phyloP scores from a whole-genome alignment of 1,140 invertebrate species.

The Drosophila tropicalis region DNA sequence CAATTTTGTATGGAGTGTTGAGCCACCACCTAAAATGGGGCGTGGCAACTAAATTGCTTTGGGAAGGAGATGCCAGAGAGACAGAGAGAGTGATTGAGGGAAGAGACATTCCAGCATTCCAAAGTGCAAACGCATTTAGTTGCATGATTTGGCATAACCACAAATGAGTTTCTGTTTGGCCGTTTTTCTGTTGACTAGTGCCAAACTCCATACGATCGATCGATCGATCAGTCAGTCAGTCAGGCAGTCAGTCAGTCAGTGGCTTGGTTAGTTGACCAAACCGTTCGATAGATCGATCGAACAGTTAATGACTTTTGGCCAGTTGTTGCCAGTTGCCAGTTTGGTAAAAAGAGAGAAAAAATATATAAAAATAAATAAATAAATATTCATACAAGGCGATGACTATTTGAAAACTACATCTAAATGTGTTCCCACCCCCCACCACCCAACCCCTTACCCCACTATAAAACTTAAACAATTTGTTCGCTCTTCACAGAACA shows the following conservation, averaged over 20 bases:
- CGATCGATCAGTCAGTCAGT: slow-evolving; percentile 7
- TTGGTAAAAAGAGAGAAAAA: slow-evolving; percentile 12
- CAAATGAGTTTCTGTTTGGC: slow-evolving; percentile 41
- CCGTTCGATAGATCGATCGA: slow-evolving; percentile 32
- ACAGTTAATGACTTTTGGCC: slow-evolving; percentile 25
- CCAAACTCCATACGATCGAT: not conserved
- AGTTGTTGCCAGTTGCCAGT: slow-evolving; percentile 24
- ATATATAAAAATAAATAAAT: slow-evolving; percentile 24
- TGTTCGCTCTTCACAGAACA: not conserved
- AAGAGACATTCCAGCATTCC: not conserved
- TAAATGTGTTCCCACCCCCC: not conserved
- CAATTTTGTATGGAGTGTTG: slow-evolving; percentile 11
- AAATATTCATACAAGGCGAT: slow-evolving; percentile 47
- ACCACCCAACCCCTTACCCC: too few relatives aligned
- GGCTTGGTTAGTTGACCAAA: slow-evolving; percentile 7
- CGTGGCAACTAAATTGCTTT: slow-evolving; percentile 19
- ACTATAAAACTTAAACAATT: too few relatives aligned
- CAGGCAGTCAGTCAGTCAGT: too few relatives aligned
- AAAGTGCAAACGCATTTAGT: slow-evolving; percentile 14
- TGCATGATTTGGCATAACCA: slow-evolving; percentile 12
- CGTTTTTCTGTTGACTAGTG: slow-evolving; percentile 10
- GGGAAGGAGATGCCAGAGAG: slow-evolving; percentile 6
- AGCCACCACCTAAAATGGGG: not conserved
- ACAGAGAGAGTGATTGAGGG: not conserved
- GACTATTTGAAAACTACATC: slow-evolving; percentile 17